phyloP scores from a whole-genome alignment of 2,888 invertebrate species.

The Cylindroiulus punctatus region DNA sequence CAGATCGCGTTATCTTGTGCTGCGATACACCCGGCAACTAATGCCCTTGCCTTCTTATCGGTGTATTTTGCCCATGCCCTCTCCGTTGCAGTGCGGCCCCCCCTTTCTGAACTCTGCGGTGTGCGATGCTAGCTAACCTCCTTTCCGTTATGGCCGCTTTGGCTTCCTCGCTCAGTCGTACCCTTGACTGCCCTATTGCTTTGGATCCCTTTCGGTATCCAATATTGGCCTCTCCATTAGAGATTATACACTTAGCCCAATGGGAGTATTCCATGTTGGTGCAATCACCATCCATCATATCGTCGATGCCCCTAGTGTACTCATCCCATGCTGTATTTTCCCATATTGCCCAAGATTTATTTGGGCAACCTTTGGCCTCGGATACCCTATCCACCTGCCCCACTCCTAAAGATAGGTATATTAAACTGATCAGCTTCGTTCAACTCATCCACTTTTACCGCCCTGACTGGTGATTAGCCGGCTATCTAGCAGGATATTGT shows the following conservation, averaged over 20 bases:
- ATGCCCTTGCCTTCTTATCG: too few species aligned
- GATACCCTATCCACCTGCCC: background rate
- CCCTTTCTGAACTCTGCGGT: too few species aligned
- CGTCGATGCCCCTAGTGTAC: background rate
- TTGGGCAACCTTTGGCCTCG: too few species aligned
- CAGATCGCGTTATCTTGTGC: too few species aligned
- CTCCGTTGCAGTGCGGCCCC: too few species aligned
- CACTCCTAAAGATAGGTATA: background rate
- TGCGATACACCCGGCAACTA: too few species aligned
- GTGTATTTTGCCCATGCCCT: too few species aligned
- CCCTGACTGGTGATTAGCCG: background rate
- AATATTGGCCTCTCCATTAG: background rate
- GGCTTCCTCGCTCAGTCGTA: background rate
- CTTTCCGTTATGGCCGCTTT: background rate
- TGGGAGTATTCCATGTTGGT: too few species aligned
- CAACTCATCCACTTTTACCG: background rate
- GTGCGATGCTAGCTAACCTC: background rate
- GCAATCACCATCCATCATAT: background rate
- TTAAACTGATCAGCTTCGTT: background rate
- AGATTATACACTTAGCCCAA: too few species aligned
- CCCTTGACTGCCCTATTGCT: background rate
- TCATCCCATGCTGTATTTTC: background rate
- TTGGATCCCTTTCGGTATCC: background rate
- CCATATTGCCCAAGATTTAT: background rate
- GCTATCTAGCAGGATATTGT: background rate